Base-by-base conservation (phyloP, 2,888 invertebrate genomes). In the Hybos culiciformis region DNA sequence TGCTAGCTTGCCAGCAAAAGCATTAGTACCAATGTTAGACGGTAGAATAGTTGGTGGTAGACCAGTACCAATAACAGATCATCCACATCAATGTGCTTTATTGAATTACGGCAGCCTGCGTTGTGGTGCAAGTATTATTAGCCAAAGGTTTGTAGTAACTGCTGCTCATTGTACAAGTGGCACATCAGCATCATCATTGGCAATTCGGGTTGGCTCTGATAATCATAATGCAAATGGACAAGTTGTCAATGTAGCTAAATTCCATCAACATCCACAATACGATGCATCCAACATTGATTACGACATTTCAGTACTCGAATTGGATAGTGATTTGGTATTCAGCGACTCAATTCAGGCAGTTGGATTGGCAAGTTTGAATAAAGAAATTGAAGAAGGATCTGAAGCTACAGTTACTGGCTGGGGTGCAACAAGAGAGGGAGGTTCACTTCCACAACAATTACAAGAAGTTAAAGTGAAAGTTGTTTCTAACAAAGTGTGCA, bases 41-140 rank as follows among this genome's bases (percentile, higher is more conserved):
- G 65, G 63, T 1, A 56, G 63, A 43, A 70, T 71, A 43, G 68
- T 71, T 3, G 69, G 69, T 20, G 71, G 71, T 11, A 53, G 53
- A 15, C 47, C 51, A 15, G 62, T 61, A 11, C 51, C 56, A 7
- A 70, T 71, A 42, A 54, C 57, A 19, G 52, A 53, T 2, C 61
- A 61, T 49, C 70, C 71, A 8, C 67, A 66, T 46, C 70, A 71
- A 58, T 63, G 69, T 2, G 68, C 70, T 1, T 46, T 71, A 12
- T 61, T 62, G 46, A 56, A 50, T 26, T 48, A 50, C 5, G 59
- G 57, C 9, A 46, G 40, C n/a, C 69, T 69, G 46, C 61, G 61
- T 47, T 71, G 71, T 42, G 71, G 71, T 21, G 70, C 66, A 23
- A 62, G 65, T n/a, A 55, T 70, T 37, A 57, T 68, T 46, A 51